phyloP scores from a whole-genome alignment of 1,140 invertebrate genomes.

The Drosophila repletoides region DNA sequence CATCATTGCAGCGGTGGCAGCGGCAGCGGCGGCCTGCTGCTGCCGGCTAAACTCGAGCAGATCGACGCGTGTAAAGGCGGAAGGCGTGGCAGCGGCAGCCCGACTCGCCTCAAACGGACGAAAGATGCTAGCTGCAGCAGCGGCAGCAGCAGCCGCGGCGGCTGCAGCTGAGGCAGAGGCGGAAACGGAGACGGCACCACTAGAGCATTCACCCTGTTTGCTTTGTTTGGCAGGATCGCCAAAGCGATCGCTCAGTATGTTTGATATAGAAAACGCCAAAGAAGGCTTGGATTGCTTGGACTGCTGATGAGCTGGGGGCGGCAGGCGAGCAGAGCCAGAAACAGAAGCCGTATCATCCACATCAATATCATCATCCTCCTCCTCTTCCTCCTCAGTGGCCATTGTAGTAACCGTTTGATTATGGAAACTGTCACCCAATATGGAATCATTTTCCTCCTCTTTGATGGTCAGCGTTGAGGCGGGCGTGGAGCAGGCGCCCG shows the following conservation, averaged over 20 bases:
- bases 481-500: constrained; percentile 66
- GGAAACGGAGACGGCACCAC: not conserved
- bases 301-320: constrained; percentile 72
- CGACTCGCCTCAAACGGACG: constrained; percentile 73
- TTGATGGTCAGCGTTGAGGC: constrained; percentile 76
- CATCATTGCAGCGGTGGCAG: constrained; percentile 79
- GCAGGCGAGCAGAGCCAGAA: constrained; percentile 32
- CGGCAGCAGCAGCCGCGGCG: constrained; percentile 12
- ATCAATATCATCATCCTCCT: constrained; percentile 66
- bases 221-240: constrained; percentile 56
- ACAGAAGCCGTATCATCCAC: constrained; percentile 59
- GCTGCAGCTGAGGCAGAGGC: constrained; percentile 13
- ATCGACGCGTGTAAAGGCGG: constrained; percentile 77
- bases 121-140: constrained; percentile 60
- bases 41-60: constrained; percentile 76
- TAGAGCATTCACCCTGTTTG: constrained; percentile 32
- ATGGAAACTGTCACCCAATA: constrained; percentile 76
- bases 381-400: constrained; percentile 66
- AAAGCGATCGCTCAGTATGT: constrained; percentile 81
- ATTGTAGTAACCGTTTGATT: constrained; percentile 63
- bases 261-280: constrained; percentile 80
- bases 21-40: constrained; percentile 73
- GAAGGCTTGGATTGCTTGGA: constrained; percentile 66
- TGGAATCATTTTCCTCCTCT: constrained; percentile 79
- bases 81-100: constrained; percentile 63